Conservation (phyloP, 1,140 invertebrate species). For the Cylas formicarius region DNA sequence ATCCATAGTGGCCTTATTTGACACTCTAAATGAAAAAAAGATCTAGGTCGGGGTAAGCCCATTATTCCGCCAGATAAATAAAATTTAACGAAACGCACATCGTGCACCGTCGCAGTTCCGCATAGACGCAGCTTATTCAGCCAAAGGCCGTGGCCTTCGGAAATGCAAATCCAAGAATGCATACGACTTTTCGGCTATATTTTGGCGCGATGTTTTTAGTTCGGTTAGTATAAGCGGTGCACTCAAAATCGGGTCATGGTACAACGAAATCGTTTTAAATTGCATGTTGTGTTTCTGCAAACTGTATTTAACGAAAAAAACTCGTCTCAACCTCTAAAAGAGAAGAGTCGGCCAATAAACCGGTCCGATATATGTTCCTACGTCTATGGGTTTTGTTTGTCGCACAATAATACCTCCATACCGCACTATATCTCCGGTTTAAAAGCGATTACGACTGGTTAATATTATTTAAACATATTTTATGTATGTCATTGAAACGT, state of each 20-base stretch:
- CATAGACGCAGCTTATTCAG: background rate
- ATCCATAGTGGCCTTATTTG: too few species aligned
- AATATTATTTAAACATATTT: too few species aligned
- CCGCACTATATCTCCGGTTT: too few species aligned
- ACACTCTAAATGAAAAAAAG: too few species aligned
- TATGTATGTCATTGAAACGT: too few species aligned
- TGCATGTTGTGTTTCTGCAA: constrained; percentile 29
- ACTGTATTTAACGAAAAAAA: constrained; percentile 38
- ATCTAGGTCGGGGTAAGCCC: too few species aligned
- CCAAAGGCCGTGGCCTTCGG: constrained; percentile 21
- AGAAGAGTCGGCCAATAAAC: constrained; percentile 37
- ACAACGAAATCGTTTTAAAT: constrained; percentile 40
- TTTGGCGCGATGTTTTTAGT: constrained; percentile 32
- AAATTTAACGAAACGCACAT: too few species aligned
- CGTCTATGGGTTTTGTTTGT: too few species aligned
- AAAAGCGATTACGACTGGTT: too few species aligned
- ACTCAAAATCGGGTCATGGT: constrained; percentile 42
- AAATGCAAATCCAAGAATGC: constrained; percentile 18
- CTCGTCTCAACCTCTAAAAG: constrained; percentile 37
- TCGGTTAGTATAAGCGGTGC: constrained; percentile 34
- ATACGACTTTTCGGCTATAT: constrained; percentile 16
- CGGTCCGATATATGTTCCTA: constrained; percentile 30
- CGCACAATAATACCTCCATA: too few species aligned
- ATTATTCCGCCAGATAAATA: too few species aligned
- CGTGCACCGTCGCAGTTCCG: too few species aligned